These are phyloP conservation scores for Tetramorium bicarinatum DNA, from an alignment of 2,888 invertebrate genomes.

Conservation along the genomic window DNA sequence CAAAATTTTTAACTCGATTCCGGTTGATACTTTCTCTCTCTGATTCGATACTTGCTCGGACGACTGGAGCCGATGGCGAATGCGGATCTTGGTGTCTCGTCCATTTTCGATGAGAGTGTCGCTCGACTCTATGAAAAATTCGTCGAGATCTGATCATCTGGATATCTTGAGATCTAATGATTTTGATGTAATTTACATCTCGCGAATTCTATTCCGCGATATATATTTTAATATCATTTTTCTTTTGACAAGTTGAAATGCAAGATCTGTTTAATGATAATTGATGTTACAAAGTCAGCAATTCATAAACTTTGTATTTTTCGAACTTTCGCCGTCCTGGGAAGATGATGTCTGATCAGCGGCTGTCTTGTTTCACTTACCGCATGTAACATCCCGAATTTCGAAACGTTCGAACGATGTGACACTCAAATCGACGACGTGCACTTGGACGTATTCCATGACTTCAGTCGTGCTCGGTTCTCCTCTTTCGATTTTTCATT, in stretches of 20 bases:
- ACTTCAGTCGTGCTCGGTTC: constrained; percentile 31
- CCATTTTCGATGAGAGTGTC: constrained; percentile 37
- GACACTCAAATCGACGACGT: constrained; percentile 35
- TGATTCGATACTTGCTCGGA: not conserved
- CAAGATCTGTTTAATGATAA: not conserved
- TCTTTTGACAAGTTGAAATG: no score
- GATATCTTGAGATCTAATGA: not conserved
- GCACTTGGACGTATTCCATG: constrained; percentile 30
- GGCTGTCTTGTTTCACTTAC: not conserved
- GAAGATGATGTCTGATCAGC: not conserved
- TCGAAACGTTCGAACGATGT: not conserved
- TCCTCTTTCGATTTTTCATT: not conserved
- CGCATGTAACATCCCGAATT: not conserved
- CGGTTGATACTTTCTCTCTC: constrained; percentile 2
- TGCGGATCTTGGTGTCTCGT: not conserved
- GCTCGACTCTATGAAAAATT: constrained; percentile 1
- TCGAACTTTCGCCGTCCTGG: not conserved
- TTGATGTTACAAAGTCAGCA: not conserved
- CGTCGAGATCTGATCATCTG: not conserved
- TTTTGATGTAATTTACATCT: not conserved
- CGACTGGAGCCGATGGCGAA: constrained; percentile 27
- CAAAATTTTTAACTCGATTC: constrained; percentile 23
- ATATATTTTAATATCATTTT: not conserved
- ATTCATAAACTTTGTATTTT: not conserved
- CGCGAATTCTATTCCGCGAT: not conserved